phyloP scores from a whole-genome alignment of 2,113 vertebrate genomes.

The Chionomys nivalis region DNA sequence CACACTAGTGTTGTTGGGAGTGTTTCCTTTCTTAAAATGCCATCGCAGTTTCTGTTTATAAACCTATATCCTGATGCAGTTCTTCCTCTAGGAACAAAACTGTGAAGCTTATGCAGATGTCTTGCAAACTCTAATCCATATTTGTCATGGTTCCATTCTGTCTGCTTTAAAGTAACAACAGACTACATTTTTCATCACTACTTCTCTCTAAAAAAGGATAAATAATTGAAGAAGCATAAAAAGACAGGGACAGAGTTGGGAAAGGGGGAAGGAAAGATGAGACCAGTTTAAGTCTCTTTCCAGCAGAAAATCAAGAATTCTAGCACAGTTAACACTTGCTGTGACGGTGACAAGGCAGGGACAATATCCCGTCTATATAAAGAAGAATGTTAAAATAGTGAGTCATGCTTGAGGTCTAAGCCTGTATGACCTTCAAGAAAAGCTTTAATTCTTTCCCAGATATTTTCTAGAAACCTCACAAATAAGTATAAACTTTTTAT shows the following conservation, averaged over 20 bases:
- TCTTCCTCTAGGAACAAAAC: not conserved
- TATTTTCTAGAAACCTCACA: not conserved
- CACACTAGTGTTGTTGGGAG: no score
- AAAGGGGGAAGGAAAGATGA: no score
- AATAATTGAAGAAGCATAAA: not conserved
- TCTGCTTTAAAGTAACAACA: not conserved
- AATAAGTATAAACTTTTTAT: not conserved
- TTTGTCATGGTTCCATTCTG: not conserved
- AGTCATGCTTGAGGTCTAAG: not conserved
- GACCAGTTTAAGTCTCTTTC: not conserved
- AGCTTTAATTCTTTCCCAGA: not conserved
- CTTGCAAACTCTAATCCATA: not conserved
- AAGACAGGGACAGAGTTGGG: not conserved
- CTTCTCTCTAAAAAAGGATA: not conserved
- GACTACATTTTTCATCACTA: not conserved
- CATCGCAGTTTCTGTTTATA: not conserved
- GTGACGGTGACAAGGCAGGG: no score
- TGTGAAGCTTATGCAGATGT: not conserved
- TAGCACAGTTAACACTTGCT: not conserved
- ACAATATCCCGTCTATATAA: not conserved
- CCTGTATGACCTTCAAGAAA: not conserved
- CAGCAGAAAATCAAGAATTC: not conserved
- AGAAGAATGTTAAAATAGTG: not conserved
- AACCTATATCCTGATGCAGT: not conserved
- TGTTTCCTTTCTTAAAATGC: not conserved